These are phyloP conservation scores for Chrysolina haemoptera DNA, from an alignment of 2,888 invertebrate species.

Conservation along the genomic window DNA sequence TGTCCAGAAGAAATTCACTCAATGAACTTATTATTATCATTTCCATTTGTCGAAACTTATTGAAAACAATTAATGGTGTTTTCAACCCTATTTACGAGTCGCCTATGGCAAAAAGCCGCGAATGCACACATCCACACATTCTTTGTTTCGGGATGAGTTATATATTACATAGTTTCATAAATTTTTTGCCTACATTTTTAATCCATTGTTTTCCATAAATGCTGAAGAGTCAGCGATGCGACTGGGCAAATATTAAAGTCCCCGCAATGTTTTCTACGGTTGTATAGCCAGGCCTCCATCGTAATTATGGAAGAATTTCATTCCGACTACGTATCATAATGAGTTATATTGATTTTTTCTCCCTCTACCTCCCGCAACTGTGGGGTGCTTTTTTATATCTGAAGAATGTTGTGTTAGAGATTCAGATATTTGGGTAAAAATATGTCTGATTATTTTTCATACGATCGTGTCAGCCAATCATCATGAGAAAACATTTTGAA, in stretches of 20 bases:
- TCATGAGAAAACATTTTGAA: no score
- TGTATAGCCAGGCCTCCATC: constrained; percentile 5
- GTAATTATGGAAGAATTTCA: constrained; percentile 21
- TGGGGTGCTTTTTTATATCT: neutral
- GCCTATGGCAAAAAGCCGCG: constrained; percentile 13
- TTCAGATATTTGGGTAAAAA: neutral
- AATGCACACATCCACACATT: constrained; percentile 28
- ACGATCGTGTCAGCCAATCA: no score
- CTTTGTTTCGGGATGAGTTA: constrained; percentile 36
- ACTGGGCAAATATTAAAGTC: constrained; percentile 44
- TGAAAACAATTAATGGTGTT: no score
- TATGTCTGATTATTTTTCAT: no score
- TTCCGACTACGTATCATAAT: constrained; percentile 3
- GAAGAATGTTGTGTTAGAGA: neutral
- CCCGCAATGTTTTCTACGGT: constrained; percentile 27
- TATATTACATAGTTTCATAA: constrained; percentile 42
- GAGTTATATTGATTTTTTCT: neutral
- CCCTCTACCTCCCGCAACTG: neutral
- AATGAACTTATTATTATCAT: no score
- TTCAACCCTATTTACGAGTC: constrained; percentile 11
- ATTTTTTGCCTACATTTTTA: constrained; percentile 48
- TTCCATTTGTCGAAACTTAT: no score
- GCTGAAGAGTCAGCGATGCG: constrained; percentile 46
- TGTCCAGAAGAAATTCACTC: no score
- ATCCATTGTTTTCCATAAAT: constrained; percentile 48